These are phyloP conservation scores for Brenthis ino DNA, from an alignment of 2,888 invertebrate genomes.

Conservation along the genomic window DNA sequence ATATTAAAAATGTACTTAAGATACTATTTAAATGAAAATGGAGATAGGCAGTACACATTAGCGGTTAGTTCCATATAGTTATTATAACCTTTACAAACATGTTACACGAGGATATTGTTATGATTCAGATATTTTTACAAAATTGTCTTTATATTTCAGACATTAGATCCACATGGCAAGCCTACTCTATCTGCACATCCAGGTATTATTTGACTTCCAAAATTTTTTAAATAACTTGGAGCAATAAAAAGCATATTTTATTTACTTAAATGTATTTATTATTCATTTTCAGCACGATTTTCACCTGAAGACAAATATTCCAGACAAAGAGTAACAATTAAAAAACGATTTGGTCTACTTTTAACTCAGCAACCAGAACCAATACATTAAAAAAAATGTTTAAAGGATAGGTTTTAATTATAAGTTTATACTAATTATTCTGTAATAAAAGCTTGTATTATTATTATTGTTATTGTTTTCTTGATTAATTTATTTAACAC, in stretches of 20 bases:
- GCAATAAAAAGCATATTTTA: background rate
- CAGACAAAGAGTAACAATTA: conserved; percentile 92
- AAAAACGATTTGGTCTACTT: conserved; percentile 93
- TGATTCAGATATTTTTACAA: background rate
- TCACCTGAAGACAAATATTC: conserved; percentile 98
- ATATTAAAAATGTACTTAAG: conserved; percentile 68
- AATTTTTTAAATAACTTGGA: conserved; percentile 1
- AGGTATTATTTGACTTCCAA: conserved; percentile 66
- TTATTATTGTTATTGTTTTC: background rate
- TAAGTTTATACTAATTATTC: conserved; percentile 3
- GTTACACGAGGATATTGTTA: conserved; percentile 4
- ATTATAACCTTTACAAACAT: background rate
- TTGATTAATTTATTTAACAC: too few species aligned
- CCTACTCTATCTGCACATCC: conserved; percentile 96
- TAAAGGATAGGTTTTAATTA: background rate
- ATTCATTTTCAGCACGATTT: conserved; percentile 88
- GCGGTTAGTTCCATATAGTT: conserved; percentile 81
- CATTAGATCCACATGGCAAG: conserved; percentile 88
- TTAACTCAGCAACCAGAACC: conserved; percentile 91
- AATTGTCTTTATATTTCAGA: conserved; percentile 80
- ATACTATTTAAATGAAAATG: conserved; percentile 86
- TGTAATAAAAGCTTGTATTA: background rate
- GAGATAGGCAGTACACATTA: conserved; percentile 92
- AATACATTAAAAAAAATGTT: conserved; percentile 75
- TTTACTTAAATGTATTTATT: background rate